Evolutionary conservation across 2,113 vertebrate species (phyloP).

Genomic region (Camarhynchus parvulus): DNA sequence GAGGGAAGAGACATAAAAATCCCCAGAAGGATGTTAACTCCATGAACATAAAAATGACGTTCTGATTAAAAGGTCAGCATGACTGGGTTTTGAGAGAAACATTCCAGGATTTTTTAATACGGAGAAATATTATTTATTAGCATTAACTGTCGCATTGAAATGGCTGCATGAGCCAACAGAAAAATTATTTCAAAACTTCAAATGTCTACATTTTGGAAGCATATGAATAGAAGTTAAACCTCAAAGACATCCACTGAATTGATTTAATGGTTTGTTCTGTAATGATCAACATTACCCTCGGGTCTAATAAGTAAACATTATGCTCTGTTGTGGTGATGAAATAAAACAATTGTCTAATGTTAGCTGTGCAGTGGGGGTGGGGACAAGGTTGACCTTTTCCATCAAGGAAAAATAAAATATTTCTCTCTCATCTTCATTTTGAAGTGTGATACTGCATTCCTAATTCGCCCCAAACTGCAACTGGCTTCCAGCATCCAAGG

Average conservation of each 20-base stretch:
- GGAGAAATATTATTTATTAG: constrained; percentile 44
- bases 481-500: constrained; percentile 14
- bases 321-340: constrained; percentile 66
- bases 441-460: constrained; percentile 46
- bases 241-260: constrained; percentile 65
- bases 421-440: constrained; percentile 43
- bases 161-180: not conserved
- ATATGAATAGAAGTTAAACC: constrained; percentile 50
- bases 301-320: constrained; percentile 71
- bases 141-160: constrained; percentile 42
- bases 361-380: constrained; percentile 24
- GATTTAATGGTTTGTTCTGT: constrained; percentile 71
- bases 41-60: constrained; percentile 42
- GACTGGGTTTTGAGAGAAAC: constrained; percentile 2
- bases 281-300: constrained; percentile 63
- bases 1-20: constrained; percentile 59
- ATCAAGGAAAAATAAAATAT: constrained; percentile 46
- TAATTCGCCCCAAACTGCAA: constrained; percentile 46
- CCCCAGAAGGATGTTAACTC: constrained; percentile 58
- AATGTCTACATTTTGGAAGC: constrained; percentile 43
- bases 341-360: constrained; percentile 65
- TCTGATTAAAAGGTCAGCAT: constrained; percentile 59
- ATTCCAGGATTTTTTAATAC: constrained; percentile 15
- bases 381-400: constrained; percentile 59
- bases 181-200: constrained; percentile 61